These are phyloP conservation scores for Aythya fuligula DNA, from an alignment of 2,797 vertebrate species.

Conservation along the genomic window DNA sequence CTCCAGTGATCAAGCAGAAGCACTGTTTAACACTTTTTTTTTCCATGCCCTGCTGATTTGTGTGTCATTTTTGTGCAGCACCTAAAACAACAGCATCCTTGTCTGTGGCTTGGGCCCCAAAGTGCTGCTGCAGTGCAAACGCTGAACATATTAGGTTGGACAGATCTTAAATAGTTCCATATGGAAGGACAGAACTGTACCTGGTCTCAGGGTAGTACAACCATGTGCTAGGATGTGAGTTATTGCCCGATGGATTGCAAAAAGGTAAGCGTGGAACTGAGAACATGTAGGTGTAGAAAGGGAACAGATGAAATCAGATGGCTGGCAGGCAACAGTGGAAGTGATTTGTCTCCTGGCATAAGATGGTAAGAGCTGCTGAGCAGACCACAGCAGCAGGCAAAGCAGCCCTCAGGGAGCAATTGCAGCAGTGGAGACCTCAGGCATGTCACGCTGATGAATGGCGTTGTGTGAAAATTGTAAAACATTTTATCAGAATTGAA, in stretches of 20 bases:
- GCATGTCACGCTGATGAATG: not conserved
- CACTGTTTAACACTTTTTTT: not conserved
- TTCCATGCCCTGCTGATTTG: not conserved
- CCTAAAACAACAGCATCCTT: not conserved
- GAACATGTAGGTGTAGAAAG: not conserved
- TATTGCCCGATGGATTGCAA: not conserved
- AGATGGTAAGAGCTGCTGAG: conserved; percentile 1
- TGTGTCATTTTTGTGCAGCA: not conserved
- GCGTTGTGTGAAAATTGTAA: not conserved
- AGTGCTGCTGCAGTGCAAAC: not conserved
- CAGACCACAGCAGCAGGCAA: not conserved
- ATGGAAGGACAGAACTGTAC: not conserved
- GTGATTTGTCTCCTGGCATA: not conserved
- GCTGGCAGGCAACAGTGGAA: not conserved
- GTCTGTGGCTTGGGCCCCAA: not conserved
- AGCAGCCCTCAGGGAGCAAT: conserved; percentile 5
- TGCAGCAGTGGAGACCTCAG: not conserved
- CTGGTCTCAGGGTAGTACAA: not conserved
- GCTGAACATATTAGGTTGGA: not conserved
- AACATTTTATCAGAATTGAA: conserved; percentile 10
- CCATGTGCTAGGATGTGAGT: not conserved
- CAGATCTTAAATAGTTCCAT: not conserved
- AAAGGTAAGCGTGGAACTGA: not conserved
- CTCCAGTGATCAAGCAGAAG: not conserved
- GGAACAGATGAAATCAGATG: not conserved